Percentiles rank a stretch among this genome's conserved stretches.
phyloP scores from a whole-genome alignment of 2,113 vertebrate species.

The Bothrops jararaca region DNA sequence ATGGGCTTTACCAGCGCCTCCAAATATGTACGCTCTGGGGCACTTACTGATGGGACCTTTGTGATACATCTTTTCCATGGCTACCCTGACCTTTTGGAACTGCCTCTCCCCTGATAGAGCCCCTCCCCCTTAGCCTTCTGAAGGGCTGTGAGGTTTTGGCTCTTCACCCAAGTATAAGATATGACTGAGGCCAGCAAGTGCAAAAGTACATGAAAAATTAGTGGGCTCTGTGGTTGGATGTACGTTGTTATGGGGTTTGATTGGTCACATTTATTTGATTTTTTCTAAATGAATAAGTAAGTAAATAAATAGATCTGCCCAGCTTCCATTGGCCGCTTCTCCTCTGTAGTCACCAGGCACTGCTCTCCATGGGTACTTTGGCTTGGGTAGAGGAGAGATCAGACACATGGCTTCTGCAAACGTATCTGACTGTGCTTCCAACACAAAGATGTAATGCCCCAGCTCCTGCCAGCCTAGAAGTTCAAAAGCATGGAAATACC shows the following conservation, averaged over 20 bases:
- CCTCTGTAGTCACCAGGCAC: not conserved
- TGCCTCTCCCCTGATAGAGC: not conserved
- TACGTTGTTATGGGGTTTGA: not conserved
- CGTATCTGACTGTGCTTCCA: not conserved
- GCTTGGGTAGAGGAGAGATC: not conserved
- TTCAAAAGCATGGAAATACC: too few species aligned
- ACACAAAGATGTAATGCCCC: not conserved
- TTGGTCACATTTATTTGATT: not conserved
- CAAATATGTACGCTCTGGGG: not conserved
- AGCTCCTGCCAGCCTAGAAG: too few species aligned
- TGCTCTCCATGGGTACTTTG: not conserved
- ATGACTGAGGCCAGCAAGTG: not conserved
- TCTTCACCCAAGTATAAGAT: not conserved
- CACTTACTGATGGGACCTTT: not conserved
- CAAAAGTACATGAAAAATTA: not conserved
- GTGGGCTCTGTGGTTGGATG: not conserved
- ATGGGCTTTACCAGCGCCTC: not conserved
- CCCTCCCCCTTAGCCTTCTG: not conserved
- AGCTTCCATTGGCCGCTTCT: not conserved
- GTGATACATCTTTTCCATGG: not conserved
- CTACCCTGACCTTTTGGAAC: not conserved
- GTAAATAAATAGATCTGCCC: not conserved
- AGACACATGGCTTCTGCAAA: not conserved
- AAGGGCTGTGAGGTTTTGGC: not conserved
- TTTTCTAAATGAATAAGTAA: not conserved